Evolutionary conservation across 30 jellyfish, hydroid and myxozoan genomes (phyloP), one percentile per base, ranked within the genome.

Genomic region (Aurelia sp.): DNA sequence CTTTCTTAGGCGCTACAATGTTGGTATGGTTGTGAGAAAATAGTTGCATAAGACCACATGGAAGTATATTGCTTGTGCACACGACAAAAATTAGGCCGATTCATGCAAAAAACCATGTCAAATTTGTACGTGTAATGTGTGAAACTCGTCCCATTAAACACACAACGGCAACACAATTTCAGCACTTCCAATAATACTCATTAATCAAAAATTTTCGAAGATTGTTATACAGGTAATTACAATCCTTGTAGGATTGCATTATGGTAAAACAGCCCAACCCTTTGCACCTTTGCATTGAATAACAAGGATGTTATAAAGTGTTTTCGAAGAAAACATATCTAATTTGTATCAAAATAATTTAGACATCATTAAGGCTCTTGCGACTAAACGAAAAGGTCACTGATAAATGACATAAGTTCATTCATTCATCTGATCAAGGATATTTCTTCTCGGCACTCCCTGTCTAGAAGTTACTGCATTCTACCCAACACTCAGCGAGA

Each of bases 231-330:
- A 10, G 16, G 55, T 44, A 44, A 8, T 8, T 16, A 44, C 15
- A 44, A 44, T 44, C 55, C 55, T 21, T 62, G 37, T 23, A 74
- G 76, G 86, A 41, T 0, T 57, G 17, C 13, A 27, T 41, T 19
- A 27, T 59, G 20, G 73, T 74, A 63, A 58, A 76, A 60, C 75
- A 60, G 76, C 86, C 41, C 52, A 51, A 18, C 66, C 64, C 62
- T 19, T 58, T 59, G 41, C 47, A 30, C 75, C 40, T 35, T 57
- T 48, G 3, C 18, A 35, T 31, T 57, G 77, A 76, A 76, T 11
- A 27, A 21, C 40, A 59, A 74, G 86, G 86, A 76, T 76, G 76
- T 35, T 65, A 21, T 60, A 72, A 59, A 74, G 27, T 30, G 55
- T 44, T 44, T 44, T 5, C 15, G 55, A 44, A 44, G 55, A 44